Evolutionary conservation across 2,113 vertebrate genomes (phyloP).

Genomic region (Camelus dromedarius): DNA sequence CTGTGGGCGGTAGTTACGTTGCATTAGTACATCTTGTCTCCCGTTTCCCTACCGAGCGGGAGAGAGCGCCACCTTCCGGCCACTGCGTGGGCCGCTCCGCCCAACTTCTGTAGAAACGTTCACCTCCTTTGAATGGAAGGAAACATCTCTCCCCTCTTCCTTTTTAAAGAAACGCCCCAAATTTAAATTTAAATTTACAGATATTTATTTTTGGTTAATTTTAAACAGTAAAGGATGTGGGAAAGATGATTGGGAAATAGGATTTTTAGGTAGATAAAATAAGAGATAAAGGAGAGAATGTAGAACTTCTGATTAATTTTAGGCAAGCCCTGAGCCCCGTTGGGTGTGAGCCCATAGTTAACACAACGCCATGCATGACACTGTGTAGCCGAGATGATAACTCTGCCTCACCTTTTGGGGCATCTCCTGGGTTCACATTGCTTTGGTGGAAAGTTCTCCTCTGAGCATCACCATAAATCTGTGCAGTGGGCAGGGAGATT

Average conservation of each 20-base stretch:
- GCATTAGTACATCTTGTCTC: accelerated
- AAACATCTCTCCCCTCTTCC: background rate
- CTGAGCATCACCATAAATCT: background rate
- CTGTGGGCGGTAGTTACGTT: accelerated
- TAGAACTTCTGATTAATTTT: background rate
- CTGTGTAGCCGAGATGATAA: background rate
- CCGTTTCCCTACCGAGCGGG: accelerated
- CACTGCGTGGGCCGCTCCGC: accelerated
- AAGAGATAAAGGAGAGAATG: background rate
- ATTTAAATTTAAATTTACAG: background rate
- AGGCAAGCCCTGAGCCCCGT: accelerated
- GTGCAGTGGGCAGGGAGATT: background rate
- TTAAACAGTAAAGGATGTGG: background rate
- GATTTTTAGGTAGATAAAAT: conserved; percentile 2
- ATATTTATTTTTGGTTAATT: background rate
- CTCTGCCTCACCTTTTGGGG: background rate
- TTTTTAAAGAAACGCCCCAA: background rate
- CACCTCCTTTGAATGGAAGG: background rate
- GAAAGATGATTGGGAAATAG: background rate
- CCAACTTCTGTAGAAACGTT: background rate
- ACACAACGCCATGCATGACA: background rate
- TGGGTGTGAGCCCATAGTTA: background rate
- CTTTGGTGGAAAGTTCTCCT: background rate
- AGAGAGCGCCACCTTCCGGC: background rate
- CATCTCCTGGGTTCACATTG: background rate